phyloP scores from a whole-genome alignment of 2,888 invertebrate species.

The Osmoderma eremita region DNA sequence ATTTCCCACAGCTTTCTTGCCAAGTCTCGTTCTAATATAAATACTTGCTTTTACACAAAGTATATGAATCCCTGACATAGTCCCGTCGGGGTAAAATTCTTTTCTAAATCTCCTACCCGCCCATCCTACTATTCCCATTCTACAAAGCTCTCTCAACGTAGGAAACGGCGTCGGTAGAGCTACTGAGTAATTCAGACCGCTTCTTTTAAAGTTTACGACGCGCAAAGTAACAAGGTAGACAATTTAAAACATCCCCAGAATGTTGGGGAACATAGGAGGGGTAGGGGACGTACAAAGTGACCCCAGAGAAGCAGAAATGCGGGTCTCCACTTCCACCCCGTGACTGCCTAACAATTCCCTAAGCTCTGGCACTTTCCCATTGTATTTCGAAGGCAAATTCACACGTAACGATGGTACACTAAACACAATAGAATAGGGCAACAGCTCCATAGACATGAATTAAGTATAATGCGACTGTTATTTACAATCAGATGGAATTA shows the following conservation, averaged over 20 bases:
- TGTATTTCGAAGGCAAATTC: neutral
- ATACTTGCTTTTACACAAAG: no score
- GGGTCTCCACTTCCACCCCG: neutral
- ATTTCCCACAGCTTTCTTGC: no score
- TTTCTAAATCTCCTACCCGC: no score
- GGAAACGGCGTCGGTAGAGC: no score
- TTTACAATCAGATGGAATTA: conserved; percentile 10
- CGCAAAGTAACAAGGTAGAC: conserved; percentile 18
- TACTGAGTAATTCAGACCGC: no score
- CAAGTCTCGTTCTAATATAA: no score
- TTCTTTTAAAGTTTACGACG: conserved; percentile 15
- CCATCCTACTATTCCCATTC: no score
- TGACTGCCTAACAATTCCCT: conserved; percentile 4
- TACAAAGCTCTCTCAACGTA: no score
- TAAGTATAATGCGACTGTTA: neutral
- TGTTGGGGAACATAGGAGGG: neutral
- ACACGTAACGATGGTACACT: neutral
- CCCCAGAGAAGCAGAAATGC: neutral
- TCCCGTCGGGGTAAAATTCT: no score
- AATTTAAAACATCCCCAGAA: conserved; percentile 13
- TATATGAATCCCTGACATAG: no score
- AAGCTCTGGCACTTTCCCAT: neutral
- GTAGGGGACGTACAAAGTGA: neutral
- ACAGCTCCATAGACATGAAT: neutral
- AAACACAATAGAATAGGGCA: neutral